Conservation (phyloP, 2,797 vertebrate species). For the Enoplosus armatus region DNA sequence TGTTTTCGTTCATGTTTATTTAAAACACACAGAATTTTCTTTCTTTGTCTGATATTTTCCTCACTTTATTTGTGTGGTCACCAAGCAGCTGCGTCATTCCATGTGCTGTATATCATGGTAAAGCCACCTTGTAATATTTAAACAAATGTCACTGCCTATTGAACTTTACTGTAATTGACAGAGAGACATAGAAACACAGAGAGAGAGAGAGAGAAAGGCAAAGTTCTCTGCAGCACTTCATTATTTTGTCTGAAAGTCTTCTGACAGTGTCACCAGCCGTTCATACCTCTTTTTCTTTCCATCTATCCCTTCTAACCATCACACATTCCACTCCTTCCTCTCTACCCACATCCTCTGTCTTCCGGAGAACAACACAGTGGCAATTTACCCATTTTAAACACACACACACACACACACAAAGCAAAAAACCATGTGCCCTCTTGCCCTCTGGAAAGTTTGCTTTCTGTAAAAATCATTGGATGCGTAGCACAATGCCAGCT, state of each 20-base stretch:
- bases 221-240: neutral
- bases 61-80: neutral
- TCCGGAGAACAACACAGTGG: slow-evolving; percentile 23
- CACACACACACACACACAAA: neutral
- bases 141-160: neutral
- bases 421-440: slow-evolving; percentile 28
- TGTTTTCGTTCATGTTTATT: neutral
- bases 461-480: slow-evolving; percentile 52
- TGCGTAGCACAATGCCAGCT: slow-evolving; percentile 65
- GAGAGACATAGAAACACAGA: neutral
- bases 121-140: too few relatives aligned
- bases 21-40: neutral
- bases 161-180: neutral
- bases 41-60: neutral
- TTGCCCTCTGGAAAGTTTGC: slow-evolving; percentile 54
- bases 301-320: slow-evolving; percentile 18
- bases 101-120: too few relatives aligned
- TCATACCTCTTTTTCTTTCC: slow-evolving; percentile 9
- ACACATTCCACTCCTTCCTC: slow-evolving; percentile 26
- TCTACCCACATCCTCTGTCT: slow-evolving; percentile 48
- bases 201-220: neutral
- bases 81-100: neutral
- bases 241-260: neutral
- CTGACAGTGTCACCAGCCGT: slow-evolving; percentile 10
- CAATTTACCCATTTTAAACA: slow-evolving; percentile 23